A percentile compares a stretch with the other conserved stretches of the same genome.
Conservation (phyloP, 2,113 vertebrate species). For the Engraulis encrasicolus region DNA sequence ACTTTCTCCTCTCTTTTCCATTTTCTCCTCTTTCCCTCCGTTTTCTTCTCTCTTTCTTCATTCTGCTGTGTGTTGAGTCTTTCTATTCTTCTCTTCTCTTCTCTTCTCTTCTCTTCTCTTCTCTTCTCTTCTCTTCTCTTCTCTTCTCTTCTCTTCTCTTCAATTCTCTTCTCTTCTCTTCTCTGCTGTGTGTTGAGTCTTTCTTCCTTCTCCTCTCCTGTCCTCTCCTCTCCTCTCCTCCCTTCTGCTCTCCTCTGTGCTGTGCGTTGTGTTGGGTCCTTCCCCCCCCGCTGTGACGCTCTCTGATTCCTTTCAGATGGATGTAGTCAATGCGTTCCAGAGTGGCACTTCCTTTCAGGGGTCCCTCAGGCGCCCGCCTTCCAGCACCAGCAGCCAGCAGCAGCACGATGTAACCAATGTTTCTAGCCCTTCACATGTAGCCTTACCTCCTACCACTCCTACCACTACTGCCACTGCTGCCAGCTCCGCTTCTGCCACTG, state of each 20-base stretch:
- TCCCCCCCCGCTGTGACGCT: conserved; percentile 98
- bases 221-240: conserved; percentile 71
- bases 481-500: conserved; percentile 96
- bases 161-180: not conserved
- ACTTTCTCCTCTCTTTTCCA: conserved; percentile 2
- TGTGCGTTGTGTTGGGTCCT: conserved; percentile 85
- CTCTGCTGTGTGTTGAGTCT: too few relatives aligned
- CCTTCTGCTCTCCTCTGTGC: conserved; percentile 75
- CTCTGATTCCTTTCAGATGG: conserved; percentile 99
- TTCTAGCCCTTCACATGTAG: conserved; percentile 99
- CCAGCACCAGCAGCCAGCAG: conserved; percentile 99
- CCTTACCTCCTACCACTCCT: conserved; percentile 98
- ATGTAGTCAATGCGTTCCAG: conserved; percentile 99
- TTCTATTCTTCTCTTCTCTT: conserved; percentile 13
- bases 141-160: conserved; percentile 4
- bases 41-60: not conserved
- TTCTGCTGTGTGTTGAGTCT: not conserved
- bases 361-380: conserved; percentile 99
- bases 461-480: conserved; percentile 92
- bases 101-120: conserved; percentile 51
- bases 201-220: conserved; percentile 15
- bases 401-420: conserved; percentile 99
- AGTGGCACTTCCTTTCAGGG: conserved; percentile 99
- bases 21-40: not conserved
- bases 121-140: not conserved